Evolutionary conservation across 2,888 invertebrate species (phyloP).

Genomic region (Yponomeuta evonymella): DNA sequence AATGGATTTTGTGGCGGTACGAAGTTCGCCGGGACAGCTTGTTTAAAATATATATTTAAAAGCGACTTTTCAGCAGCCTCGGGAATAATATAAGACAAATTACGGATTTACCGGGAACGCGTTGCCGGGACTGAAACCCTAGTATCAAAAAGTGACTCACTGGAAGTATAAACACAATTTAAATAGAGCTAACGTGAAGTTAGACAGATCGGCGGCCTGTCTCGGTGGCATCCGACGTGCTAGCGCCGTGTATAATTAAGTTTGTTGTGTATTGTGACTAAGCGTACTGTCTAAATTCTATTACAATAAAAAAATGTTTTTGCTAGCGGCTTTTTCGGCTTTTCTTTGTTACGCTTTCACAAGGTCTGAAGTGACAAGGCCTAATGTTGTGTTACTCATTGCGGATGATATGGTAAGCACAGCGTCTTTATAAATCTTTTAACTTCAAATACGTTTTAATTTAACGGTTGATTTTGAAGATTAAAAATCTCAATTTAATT

Average conservation of each 20-base stretch:
- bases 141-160: too few relatives aligned
- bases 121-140: too few relatives aligned
- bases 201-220: neutral
- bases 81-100: too few relatives aligned
- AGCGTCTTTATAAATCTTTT: neutral
- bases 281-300: neutral
- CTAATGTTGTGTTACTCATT: slow-evolving; percentile 85
- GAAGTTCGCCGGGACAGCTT: too few relatives aligned
- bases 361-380: slow-evolving; percentile 32
- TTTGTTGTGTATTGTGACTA: too few relatives aligned
- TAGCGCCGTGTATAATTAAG: neutral
- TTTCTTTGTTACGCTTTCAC: neutral
- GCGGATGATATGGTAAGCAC: slow-evolving; percentile 87
- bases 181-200: neutral
- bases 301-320: neutral
- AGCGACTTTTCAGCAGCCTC: too few relatives aligned
- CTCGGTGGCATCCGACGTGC: neutral
- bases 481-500: too few relatives aligned
- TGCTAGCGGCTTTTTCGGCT: neutral
- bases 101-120: too few relatives aligned
- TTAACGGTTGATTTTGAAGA: neutral
- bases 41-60: too few relatives aligned
- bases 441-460: neutral
- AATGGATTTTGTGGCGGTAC: too few relatives aligned
- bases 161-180: neutral